These are phyloP conservation scores for Pachyrhynchus sulphureomaculatus DNA, from an alignment of 1,140 invertebrate genomes.

Conservation along the genomic window DNA sequence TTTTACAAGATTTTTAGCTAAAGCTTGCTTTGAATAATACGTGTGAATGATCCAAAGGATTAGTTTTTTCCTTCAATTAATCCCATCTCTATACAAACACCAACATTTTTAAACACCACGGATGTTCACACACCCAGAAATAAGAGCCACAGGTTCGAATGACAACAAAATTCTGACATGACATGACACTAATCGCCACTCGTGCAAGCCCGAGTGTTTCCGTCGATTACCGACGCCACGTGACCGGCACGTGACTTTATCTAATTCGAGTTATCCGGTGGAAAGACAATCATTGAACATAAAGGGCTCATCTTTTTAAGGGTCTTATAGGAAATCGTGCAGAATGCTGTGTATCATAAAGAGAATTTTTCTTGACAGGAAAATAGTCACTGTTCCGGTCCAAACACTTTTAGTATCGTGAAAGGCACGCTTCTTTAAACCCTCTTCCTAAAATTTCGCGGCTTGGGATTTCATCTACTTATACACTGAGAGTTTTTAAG, in stretches of 20 bases:
- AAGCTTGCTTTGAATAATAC: neutral
- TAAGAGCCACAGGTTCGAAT: slow-evolving; percentile 21
- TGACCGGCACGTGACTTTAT: slow-evolving; percentile 18
- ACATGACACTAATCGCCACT: slow-evolving; percentile 31
- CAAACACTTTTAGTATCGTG: too few relatives aligned
- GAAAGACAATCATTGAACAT: slow-evolving; percentile 22
- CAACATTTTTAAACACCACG: neutral
- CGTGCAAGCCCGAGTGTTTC: slow-evolving; percentile 32
- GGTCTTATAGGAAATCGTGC: slow-evolving; percentile 2
- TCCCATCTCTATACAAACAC: neutral
- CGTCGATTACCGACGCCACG: slow-evolving; percentile 25
- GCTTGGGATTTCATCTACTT: too few relatives aligned
- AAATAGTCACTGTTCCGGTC: too few relatives aligned
- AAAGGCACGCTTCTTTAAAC: too few relatives aligned
- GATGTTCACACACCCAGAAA: slow-evolving; percentile 13
- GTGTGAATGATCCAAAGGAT: neutral
- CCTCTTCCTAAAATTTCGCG: too few relatives aligned
- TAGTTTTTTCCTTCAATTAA: neutral
- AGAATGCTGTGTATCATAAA: too few relatives aligned
- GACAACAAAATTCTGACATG: slow-evolving; percentile 24
- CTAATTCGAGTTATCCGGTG: slow-evolving; percentile 25
- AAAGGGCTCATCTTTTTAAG: neutral
- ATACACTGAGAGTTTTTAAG: too few relatives aligned
- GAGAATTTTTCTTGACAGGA: too few relatives aligned
- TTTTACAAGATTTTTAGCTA: too few relatives aligned